These are phyloP conservation scores for Lasioglossum baleicum DNA, from an alignment of 1,140 invertebrate species.

Conservation along the genomic window DNA sequence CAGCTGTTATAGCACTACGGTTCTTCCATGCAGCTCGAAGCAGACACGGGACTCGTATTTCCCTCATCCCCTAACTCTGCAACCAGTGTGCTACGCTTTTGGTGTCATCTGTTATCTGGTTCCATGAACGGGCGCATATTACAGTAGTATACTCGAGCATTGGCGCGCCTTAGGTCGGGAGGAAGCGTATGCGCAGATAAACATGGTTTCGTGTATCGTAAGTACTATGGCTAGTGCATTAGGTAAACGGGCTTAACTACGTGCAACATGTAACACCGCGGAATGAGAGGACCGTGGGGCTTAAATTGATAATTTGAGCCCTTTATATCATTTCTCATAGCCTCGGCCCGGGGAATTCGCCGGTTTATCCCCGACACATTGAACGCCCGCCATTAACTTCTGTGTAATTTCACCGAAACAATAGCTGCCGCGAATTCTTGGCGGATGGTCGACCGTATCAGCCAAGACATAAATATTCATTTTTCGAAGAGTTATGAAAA, in stretches of 20 bases:
- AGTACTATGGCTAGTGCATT: conserved; percentile 48
- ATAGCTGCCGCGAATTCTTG: too few relatives aligned
- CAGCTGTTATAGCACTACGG: too few relatives aligned
- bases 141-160: conserved; percentile 38
- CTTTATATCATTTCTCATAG: conserved; percentile 26
- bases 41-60: too few relatives aligned
- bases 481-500: too few relatives aligned
- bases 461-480: too few relatives aligned
- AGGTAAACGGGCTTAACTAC: conserved; percentile 45
- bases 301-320: conserved; percentile 53
- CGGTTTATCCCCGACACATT: conserved; percentile 18
- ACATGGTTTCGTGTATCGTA: conserved; percentile 36
- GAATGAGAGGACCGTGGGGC: conserved; percentile 35
- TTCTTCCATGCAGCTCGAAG: too few relatives aligned
- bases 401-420: conserved; percentile 11
- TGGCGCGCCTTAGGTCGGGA: conserved; percentile 9
- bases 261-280: conserved; percentile 48
- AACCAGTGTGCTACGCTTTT: not conserved
- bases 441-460: not conserved
- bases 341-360: not conserved
- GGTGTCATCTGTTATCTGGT: conserved; percentile 21
- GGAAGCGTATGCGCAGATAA: conserved; percentile 17
- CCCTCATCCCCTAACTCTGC: too few relatives aligned
- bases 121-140: conserved; percentile 19
- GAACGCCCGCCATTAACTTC: not conserved